These are phyloP conservation scores for Zophobas morio DNA, from an alignment of 1,140 invertebrate species.

Conservation along the genomic window DNA sequence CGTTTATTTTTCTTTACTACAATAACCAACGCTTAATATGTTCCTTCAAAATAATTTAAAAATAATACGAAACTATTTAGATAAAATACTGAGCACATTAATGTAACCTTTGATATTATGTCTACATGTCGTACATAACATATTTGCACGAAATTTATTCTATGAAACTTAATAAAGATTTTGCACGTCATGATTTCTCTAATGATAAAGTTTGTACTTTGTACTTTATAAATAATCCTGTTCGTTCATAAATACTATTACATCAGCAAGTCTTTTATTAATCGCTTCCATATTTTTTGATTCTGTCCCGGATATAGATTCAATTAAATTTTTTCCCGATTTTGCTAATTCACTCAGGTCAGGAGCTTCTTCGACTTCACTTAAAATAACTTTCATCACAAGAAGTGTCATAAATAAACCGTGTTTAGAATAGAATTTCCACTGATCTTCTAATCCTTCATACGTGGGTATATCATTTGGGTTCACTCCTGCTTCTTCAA, in stretches of 20 bases:
- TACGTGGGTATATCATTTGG: conserved; percentile 68
- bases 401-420: conserved; percentile 25
- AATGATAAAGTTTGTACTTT: too few species aligned
- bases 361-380: conserved; percentile 11
- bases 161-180: too few species aligned
- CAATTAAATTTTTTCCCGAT: conserved; percentile 13
- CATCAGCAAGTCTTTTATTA: conserved; percentile 23
- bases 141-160: too few species aligned
- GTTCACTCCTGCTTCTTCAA: conserved; percentile 61
- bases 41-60: too few species aligned
- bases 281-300: conserved; percentile 13
- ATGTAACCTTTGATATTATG: too few species aligned
- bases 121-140: too few species aligned
- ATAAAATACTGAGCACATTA: too few species aligned
- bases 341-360: conserved; percentile 21
- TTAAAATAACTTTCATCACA: conserved; percentile 23
- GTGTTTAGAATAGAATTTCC: conserved; percentile 20
- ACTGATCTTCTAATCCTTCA: conserved; percentile 5
- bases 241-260: conserved; percentile 24
- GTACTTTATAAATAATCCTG: conserved; percentile 15
- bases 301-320: neutral
- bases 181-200: too few species aligned
- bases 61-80: too few species aligned
- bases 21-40: too few species aligned
- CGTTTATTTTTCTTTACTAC: too few species aligned